Conservation (phyloP, 2,888 invertebrate genomes). For the Hypselothyrea guttata region DNA sequence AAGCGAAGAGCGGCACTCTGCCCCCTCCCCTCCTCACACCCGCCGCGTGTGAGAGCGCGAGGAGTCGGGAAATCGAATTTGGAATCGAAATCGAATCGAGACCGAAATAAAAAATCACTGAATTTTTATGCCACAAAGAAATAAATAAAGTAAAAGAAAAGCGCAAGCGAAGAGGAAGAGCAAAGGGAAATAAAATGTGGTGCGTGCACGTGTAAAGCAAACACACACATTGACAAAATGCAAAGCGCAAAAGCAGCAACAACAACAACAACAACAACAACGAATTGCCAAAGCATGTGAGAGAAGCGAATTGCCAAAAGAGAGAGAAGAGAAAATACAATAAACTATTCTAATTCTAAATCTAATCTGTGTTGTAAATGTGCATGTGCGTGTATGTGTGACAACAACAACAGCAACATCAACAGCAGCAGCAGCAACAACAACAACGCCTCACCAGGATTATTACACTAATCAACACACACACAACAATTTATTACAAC, state of each 20-base stretch:
- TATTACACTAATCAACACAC: conserved; percentile 46
- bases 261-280: conserved; percentile 51
- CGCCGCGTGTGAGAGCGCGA: conserved; percentile 34
- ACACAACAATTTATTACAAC: conserved; percentile 34
- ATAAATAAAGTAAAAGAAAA: conserved; percentile 28
- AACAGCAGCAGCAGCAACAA: conserved; percentile 33
- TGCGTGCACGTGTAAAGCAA: conserved; percentile 68
- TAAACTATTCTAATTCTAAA: conserved; percentile 52
- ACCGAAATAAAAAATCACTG: conserved; percentile 34
- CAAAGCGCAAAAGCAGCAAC: conserved; percentile 39
- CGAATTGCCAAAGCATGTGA: conserved; percentile 57
- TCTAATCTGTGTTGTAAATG: conserved; percentile 39
- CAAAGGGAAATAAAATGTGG: too few relatives aligned
- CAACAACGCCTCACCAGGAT: conserved; percentile 25
- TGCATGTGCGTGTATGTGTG: conserved; percentile 38
- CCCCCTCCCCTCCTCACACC: conserved; percentile 3
- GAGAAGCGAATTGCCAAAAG: conserved; percentile 38
- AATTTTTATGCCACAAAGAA: conserved; percentile 23
- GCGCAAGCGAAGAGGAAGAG: too few relatives aligned
- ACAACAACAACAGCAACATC: conserved; percentile 33
- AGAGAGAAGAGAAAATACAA: conserved; percentile 43
- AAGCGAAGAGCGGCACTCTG: conserved; percentile 43
- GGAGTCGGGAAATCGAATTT: conserved; percentile 31
- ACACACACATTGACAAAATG: conserved; percentile 45
- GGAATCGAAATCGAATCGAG: too few relatives aligned